These are phyloP conservation scores for Gallinago nigripennis DNA, from an alignment of 2,797 vertebrate genomes.

Conservation along the genomic window DNA sequence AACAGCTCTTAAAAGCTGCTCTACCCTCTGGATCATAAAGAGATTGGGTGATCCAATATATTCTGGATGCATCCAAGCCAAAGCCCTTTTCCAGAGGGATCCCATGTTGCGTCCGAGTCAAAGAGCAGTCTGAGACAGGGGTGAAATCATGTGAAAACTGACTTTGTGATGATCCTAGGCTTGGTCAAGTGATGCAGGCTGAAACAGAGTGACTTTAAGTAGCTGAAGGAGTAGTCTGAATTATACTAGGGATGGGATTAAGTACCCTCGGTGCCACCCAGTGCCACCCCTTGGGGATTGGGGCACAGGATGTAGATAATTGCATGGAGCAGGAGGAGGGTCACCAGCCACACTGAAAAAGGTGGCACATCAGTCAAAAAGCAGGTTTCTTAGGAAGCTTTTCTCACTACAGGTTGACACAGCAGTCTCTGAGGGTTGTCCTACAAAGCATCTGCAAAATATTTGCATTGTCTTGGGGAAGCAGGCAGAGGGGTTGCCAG, in stretches of 20 bases:
- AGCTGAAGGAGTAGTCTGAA: neutral
- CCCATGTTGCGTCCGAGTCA: neutral
- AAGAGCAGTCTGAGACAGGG: neutral
- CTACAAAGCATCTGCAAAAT: neutral
- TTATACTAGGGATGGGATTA: neutral
- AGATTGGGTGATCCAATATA: fast-evolving
- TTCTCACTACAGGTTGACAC: neutral
- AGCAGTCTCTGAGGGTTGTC: neutral
- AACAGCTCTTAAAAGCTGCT: neutral
- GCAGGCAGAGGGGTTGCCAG: neutral
- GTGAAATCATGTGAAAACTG: neutral
- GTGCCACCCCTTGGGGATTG: neutral
- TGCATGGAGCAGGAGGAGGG: neutral
- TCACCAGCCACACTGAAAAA: neutral
- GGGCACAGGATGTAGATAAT: neutral
- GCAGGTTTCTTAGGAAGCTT: neutral
- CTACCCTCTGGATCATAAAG: neutral
- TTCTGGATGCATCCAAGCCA: neutral
- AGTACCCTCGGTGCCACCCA: neutral
- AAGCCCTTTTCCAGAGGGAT: neutral
- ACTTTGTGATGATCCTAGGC: neutral
- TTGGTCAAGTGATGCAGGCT: neutral
- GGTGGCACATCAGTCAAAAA: neutral
- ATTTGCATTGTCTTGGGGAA: neutral
- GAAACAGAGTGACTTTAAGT: neutral